phyloP scores from a whole-genome alignment of 1,140 invertebrate genomes.

The Protaetia brevitarsis region DNA sequence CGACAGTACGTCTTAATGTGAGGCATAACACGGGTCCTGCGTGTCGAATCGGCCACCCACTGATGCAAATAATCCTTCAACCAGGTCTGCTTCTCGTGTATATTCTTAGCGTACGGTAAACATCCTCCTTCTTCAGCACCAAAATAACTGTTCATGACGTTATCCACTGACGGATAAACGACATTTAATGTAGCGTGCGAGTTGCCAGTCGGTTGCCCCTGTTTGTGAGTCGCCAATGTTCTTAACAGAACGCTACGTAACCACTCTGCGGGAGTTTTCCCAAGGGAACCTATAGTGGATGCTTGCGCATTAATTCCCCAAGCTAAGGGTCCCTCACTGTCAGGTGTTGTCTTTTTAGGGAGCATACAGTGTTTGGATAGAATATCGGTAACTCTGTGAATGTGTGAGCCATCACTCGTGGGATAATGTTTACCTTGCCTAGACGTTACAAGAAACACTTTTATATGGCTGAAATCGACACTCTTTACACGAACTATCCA shows the following conservation, averaged over 20 bases:
- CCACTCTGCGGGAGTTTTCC: conserved; percentile 68
- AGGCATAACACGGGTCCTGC: conserved; percentile 78
- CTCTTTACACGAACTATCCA: conserved; percentile 74
- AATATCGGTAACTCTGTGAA: conserved; percentile 65
- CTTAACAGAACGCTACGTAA: conserved; percentile 62
- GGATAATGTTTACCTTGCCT: conserved; percentile 76
- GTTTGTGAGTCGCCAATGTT: conserved; percentile 58
- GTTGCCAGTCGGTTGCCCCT: conserved; percentile 36
- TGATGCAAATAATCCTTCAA: conserved; percentile 73
- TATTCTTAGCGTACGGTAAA: conserved; percentile 79
- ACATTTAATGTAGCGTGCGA: conserved; percentile 42
- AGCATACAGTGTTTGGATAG: conserved; percentile 62
- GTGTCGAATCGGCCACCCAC: conserved; percentile 72
- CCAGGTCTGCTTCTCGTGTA: conserved; percentile 85
- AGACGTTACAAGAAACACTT: conserved; percentile 82
- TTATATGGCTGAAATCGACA: conserved; percentile 70
- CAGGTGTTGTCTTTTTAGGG: conserved; percentile 51
- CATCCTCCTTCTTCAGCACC: conserved; percentile 80
- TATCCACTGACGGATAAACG: conserved; percentile 71
- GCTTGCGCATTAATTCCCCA: conserved; percentile 80
- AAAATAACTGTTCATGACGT: conserved; percentile 82
- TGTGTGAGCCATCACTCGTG: conserved; percentile 62
- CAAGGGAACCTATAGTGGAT: conserved; percentile 87
- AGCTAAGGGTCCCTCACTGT: conserved; percentile 53
- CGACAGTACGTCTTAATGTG: conserved; percentile 92